Evolutionary conservation across 1,140 invertebrate genomes (phyloP).

Genomic region (Hestina assimilis): DNA sequence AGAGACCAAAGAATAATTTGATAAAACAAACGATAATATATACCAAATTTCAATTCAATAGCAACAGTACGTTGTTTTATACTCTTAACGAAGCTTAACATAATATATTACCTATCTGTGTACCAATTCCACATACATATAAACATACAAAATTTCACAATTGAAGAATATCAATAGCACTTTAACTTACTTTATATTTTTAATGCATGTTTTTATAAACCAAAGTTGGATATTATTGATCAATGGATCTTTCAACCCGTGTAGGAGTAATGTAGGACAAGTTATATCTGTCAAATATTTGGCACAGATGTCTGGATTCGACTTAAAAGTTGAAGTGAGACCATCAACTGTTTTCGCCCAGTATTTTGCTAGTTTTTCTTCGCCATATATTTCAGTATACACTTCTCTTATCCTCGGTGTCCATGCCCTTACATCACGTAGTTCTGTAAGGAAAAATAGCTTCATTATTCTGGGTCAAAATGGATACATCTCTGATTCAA

Average conservation of each 20-base stretch:
- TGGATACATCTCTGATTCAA: too few species aligned
- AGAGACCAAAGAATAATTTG: too few species aligned
- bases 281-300: constrained; percentile 80
- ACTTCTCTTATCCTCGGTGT: constrained; percentile 87
- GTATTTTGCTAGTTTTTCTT: constrained; percentile 83
- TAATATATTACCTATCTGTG: too few species aligned
- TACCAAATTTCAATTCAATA: too few species aligned
- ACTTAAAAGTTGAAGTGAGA: too few species aligned
- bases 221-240: constrained; percentile 85
- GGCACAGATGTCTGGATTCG: constrained; percentile 85
- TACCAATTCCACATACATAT: too few species aligned
- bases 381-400: constrained; percentile 86
- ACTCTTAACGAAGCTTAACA: too few species aligned
- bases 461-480: too few species aligned
- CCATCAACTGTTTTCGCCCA: constrained; percentile 88
- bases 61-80: too few species aligned
- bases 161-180: background rate
- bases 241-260: constrained; percentile 89
- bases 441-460: too few species aligned
- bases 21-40: too few species aligned
- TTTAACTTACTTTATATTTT: constrained; percentile 79
- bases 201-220: constrained; percentile 83
- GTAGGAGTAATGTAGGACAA: constrained; percentile 89
- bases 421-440: constrained; percentile 87
- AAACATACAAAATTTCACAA: too few species aligned